A percentile compares a stretch with the other conserved stretches of the same genome.
Conservation (phyloP, 2,888 invertebrate genomes). For the Ophion obscuratus region DNA sequence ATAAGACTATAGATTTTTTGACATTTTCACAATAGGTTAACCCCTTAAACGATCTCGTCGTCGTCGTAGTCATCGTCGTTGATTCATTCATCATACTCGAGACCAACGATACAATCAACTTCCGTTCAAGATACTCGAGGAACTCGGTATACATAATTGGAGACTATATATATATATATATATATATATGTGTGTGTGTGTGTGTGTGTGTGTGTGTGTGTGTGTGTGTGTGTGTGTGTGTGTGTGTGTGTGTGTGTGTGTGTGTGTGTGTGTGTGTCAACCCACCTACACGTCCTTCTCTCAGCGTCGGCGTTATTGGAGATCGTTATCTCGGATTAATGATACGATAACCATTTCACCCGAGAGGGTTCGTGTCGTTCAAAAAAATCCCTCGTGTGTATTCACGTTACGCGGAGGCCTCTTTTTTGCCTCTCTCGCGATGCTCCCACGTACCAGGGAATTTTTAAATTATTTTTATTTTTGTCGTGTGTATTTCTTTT, state of each 20-base stretch:
- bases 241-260: neutral
- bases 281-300: neutral
- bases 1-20: no score
- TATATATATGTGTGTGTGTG: no score
- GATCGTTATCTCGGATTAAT: constrained; percentile 41
- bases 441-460: no score
- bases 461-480: no score
- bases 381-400: constrained; percentile 3
- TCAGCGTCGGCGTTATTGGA: constrained; percentile 22
- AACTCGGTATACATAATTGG: neutral
- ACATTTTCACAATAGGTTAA: no score
- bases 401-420: no score
- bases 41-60: neutral
- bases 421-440: no score
- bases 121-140: constrained; percentile 40
- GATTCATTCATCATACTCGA: constrained; percentile 43
- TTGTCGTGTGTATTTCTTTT: no score
- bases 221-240: neutral
- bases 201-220: neutral
- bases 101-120: constrained; percentile 39
- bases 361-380: neutral
- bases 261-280: neutral
- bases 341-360: constrained; percentile 37
- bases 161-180: constrained; percentile 11
- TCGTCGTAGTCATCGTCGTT: constrained; percentile 23